A percentile compares a stretch with the other conserved stretches of the same genome.
Conservation (phyloP, 2,888 invertebrate genomes). For the Apotomis betuletana region DNA sequence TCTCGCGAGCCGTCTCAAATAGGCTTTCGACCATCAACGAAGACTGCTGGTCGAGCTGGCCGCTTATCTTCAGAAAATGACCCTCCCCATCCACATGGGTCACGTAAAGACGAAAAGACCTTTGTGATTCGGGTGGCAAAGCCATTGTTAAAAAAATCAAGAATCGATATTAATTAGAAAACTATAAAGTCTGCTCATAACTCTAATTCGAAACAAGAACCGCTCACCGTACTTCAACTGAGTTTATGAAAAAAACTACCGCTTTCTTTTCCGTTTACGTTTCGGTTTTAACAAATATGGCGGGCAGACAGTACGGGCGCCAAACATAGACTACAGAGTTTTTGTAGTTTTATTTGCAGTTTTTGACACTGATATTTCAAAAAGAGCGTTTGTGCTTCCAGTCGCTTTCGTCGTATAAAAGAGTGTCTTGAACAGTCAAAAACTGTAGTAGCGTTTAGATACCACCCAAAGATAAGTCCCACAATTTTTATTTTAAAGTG, state of each 20-base stretch:
- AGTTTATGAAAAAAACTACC: slow-evolving; percentile 55
- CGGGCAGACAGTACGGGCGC: slow-evolving; percentile 49
- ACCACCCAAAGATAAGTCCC: neutral
- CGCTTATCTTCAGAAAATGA: slow-evolving; percentile 88
- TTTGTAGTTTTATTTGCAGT: neutral
- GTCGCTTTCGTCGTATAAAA: neutral
- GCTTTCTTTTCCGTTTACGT: slow-evolving; percentile 78
- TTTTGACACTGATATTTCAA: neutral
- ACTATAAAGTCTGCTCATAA: slow-evolving; percentile 43
- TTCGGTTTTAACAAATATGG: slow-evolving; percentile 76
- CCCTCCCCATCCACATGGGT: slow-evolving; percentile 88
- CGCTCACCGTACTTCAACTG: slow-evolving; percentile 56
- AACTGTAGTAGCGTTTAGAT: neutral
- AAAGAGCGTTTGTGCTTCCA: neutral
- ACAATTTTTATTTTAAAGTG: no score
- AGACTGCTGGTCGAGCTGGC: slow-evolving; percentile 85
- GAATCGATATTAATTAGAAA: slow-evolving; percentile 46
- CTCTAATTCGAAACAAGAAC: slow-evolving; percentile 55
- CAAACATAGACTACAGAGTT: slow-evolving; percentile 19
- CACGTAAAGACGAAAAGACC: slow-evolving; percentile 79
- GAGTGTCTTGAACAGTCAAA: slow-evolving; percentile 11
- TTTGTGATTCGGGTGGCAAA: slow-evolving; percentile 62
- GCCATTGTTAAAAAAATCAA: slow-evolving; percentile 60
- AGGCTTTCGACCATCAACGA: slow-evolving; percentile 83
- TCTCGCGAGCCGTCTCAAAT: slow-evolving; percentile 67